phyloP scores from a whole-genome alignment of 2,888 invertebrate genomes.

The Sthenelais limicola region DNA sequence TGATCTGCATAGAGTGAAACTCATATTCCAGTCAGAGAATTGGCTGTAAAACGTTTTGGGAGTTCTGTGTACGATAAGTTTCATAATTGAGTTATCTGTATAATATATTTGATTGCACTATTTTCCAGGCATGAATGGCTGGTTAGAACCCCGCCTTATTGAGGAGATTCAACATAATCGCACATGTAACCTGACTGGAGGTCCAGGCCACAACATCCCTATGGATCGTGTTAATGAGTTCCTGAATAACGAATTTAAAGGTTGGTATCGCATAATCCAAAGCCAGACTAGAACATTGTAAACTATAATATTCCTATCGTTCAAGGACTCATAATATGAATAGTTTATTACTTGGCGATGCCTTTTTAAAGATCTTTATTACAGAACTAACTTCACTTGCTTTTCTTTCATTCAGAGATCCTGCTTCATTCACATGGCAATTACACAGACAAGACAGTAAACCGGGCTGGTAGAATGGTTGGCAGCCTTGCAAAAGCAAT shows the following conservation, averaged over 20 bases:
- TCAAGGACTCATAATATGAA: too few relatives aligned
- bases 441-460: not conserved
- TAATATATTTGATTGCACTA: too few relatives aligned
- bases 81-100: too few relatives aligned
- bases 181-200: constrained; percentile 21
- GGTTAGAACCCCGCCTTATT: not conserved
- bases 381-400: not conserved
- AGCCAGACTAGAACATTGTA: not conserved
- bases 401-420: not conserved
- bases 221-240: constrained; percentile 38
- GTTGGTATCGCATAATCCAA: not conserved
- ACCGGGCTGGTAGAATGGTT: constrained; percentile 32
- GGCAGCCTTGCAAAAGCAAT: not conserved
- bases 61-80: too few relatives aligned
- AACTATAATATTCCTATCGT: too few relatives aligned
- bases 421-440: constrained; percentile 3
- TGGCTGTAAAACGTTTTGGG: too few relatives aligned
- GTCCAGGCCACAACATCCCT: constrained; percentile 17
- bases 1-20: not conserved
- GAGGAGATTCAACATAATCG: constrained; percentile 27
- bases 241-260: constrained; percentile 25
- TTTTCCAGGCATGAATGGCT: constrained; percentile 19
- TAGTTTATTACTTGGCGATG: too few relatives aligned
- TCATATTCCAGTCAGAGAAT: not conserved
- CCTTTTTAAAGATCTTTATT: not conserved